phyloP scores from a whole-genome alignment of 2,113 vertebrate species.

The Brienomyrus longianalis region DNA sequence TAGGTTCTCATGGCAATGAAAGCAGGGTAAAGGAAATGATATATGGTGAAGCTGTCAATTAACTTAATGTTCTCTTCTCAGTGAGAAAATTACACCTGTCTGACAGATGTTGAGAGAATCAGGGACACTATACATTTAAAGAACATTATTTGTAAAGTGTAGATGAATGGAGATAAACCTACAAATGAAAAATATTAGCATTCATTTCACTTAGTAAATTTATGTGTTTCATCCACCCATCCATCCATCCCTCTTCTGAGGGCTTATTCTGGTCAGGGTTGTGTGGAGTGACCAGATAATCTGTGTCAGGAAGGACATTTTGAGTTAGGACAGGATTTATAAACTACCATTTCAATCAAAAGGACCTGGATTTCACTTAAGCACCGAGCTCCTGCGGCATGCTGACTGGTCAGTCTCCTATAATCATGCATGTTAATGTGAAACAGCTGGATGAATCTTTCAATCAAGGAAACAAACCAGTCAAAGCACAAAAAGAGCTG shows the following conservation, averaged over 20 bases:
- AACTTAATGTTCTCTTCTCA: neutral
- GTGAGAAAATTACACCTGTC: neutral
- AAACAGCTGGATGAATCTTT: neutral
- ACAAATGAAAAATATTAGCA: neutral
- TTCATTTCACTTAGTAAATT: neutral
- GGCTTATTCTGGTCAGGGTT: neutral
- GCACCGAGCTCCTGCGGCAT: neutral
- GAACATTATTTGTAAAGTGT: neutral
- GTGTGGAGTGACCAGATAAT: neutral
- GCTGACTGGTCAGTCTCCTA: neutral
- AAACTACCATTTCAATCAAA: neutral
- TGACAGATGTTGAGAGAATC: neutral
- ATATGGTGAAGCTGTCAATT: neutral
- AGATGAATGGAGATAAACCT: neutral
- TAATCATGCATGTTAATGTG: neutral
- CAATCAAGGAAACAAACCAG: neutral
- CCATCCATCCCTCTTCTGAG: neutral
- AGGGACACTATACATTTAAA: neutral
- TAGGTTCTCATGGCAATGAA: constrained; percentile 17
- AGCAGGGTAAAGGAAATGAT: neutral
- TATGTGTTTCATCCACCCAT: neutral
- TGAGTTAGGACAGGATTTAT: neutral
- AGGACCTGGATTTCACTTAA: neutral
- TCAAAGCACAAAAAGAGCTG: neutral
- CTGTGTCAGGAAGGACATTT: neutral